A percentile compares a stretch with the other conserved stretches of the same genome.
Evolutionary conservation across 2,888 invertebrate genomes (phyloP).

Genomic region (Clivina fossor): DNA sequence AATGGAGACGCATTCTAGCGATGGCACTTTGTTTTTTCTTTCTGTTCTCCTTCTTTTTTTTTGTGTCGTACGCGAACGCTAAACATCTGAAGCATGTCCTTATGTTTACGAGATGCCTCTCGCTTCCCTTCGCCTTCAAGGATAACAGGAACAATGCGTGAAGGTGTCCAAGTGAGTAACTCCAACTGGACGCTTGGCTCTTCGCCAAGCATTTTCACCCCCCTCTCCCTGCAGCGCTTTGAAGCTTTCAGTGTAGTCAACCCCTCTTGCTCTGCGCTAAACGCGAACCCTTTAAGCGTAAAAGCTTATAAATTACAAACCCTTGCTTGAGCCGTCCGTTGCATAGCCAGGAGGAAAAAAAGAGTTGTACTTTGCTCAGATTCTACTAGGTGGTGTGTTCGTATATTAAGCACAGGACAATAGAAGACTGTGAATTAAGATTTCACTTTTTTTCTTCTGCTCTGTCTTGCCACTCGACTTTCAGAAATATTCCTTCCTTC

Average conservation of each 20-base stretch:
- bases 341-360: conserved; percentile 16
- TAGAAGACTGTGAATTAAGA: conserved; percentile 23
- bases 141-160: conserved; percentile 17
- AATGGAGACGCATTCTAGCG: conserved; percentile 3
- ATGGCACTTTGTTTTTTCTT: conserved; percentile 20
- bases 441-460: conserved; percentile 1
- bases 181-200: conserved; percentile 26
- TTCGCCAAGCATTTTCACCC: conserved; percentile 11
- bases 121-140: too few relatives aligned
- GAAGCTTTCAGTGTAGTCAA: neutral
- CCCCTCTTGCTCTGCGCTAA: neutral
- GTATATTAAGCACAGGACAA: conserved; percentile 20
- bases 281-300: neutral
- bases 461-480: neutral
- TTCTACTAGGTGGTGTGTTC: conserved; percentile 16
- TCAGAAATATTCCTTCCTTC: neutral
- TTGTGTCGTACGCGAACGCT: neutral
- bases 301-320: conserved; percentile 28
- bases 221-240: neutral
- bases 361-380: conserved; percentile 26
- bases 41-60: too few relatives aligned
- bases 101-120: conserved; percentile 10
- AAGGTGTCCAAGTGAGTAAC: conserved; percentile 23
- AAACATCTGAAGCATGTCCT: conserved; percentile 24
- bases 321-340: conserved; percentile 25